Conservation (phyloP, 2,888 invertebrate genomes). For the Alsophila aescularia region DNA sequence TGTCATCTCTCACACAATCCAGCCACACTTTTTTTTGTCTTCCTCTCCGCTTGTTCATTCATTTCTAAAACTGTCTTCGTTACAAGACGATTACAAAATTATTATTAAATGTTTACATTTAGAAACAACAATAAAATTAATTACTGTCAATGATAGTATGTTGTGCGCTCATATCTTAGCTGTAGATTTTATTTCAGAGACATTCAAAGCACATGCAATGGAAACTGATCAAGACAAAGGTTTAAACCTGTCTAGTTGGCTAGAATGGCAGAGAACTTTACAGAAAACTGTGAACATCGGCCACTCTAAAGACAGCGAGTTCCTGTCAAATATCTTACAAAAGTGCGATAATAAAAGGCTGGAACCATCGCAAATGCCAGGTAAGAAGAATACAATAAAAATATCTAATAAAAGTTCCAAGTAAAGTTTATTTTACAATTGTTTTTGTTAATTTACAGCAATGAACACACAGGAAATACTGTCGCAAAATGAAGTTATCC, state of each 20-base stretch:
- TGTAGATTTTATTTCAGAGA: slow-evolving; percentile 12
- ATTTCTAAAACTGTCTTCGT: too few species aligned
- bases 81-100: too few species aligned
- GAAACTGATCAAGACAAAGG: slow-evolving; percentile 46
- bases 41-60: too few species aligned
- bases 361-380: slow-evolving; percentile 58
- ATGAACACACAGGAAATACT: slow-evolving; percentile 4
- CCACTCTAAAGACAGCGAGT: slow-evolving; percentile 74
- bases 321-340: slow-evolving; percentile 74
- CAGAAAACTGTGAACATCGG: slow-evolving; percentile 73
- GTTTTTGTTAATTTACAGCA: slow-evolving; percentile 2
- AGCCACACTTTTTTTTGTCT: too few species aligned
- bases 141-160: too few species aligned
- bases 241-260: slow-evolving; percentile 63
- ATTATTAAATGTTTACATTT: too few species aligned
- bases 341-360: slow-evolving; percentile 78
- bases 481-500: slow-evolving; percentile 31
- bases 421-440: background rate
- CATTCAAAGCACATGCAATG: slow-evolving; percentile 22
- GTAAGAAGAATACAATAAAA: slow-evolving; percentile 1
- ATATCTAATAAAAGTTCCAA: too few species aligned
- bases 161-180: too few species aligned
- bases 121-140: too few species aligned
- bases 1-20: too few species aligned
- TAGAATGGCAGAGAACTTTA: slow-evolving; percentile 77